These are phyloP conservation scores for Passerina amoena DNA, from an alignment of 2,113 vertebrate genomes.

Conservation along the genomic window DNA sequence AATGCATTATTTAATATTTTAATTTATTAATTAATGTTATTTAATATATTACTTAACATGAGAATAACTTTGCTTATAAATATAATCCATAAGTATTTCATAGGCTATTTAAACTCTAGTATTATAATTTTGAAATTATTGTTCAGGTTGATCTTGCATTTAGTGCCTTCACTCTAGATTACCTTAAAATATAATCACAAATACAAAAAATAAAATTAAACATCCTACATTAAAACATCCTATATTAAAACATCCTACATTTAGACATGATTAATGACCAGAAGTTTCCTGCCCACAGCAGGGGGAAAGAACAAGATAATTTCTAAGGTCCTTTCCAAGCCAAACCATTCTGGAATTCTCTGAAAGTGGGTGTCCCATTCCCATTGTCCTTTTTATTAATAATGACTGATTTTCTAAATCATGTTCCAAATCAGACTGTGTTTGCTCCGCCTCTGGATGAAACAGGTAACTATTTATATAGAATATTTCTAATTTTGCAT, in stretches of 20 bases:
- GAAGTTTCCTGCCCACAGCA: neutral
- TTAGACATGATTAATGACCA: neutral
- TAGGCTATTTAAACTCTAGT: neutral
- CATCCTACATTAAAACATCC: neutral
- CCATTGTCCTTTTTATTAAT: neutral
- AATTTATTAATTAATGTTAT: neutral
- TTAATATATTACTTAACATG: neutral
- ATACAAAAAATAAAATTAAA: neutral
- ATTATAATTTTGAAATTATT: neutral
- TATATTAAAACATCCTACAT: neutral
- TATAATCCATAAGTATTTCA: neutral
- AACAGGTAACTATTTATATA: accelerated
- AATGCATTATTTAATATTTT: neutral
- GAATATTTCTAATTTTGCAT: neutral
- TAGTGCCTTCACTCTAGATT: neutral
- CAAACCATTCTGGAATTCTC: neutral
- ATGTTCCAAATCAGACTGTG: neutral
- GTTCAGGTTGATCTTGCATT: neutral
- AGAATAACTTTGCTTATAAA: neutral
- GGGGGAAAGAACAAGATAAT: neutral
- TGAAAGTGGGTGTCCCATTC: neutral
- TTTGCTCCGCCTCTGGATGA: neutral
- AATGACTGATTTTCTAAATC: neutral
- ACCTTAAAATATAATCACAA: neutral
- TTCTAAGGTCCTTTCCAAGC: neutral